Percentiles rank a stretch among this genome's conserved stretches.
Conservation (phyloP, 1,140 invertebrate species). For the Euura lappo region DNA sequence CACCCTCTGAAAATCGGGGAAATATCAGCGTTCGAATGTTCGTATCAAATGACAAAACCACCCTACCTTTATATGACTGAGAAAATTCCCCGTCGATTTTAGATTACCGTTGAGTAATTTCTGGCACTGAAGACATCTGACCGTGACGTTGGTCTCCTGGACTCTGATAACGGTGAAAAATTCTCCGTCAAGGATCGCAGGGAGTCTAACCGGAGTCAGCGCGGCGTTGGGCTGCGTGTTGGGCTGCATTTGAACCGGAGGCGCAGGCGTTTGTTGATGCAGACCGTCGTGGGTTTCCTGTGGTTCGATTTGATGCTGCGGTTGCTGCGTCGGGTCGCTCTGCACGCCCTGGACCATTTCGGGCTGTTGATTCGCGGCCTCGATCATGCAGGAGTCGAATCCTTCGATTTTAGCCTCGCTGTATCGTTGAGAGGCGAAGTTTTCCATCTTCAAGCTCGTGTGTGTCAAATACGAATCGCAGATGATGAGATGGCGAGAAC, state of each 20-base stretch:
- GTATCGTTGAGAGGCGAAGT: slow-evolving; percentile 46
- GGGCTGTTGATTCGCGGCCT: slow-evolving; percentile 37
- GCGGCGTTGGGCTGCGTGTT: slow-evolving; percentile 46
- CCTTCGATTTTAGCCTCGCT: slow-evolving; percentile 50
- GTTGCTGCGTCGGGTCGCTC: slow-evolving; percentile 34
- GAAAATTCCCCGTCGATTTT: slow-evolving; percentile 58
- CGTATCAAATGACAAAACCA: slow-evolving; percentile 7
- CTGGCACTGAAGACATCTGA: slow-evolving; percentile 53
- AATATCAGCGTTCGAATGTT: background rate
- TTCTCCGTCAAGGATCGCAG: slow-evolving; percentile 58
- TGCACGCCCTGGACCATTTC: slow-evolving; percentile 40
- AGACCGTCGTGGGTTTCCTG: background rate
- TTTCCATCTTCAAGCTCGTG: slow-evolving; percentile 43
- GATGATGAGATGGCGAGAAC: slow-evolving; percentile 1
- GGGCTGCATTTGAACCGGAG: slow-evolving; percentile 40
- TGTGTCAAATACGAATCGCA: background rate
- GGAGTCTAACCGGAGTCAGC: slow-evolving; percentile 53
- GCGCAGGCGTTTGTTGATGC: slow-evolving; percentile 28
- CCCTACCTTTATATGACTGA: slow-evolving; percentile 58
- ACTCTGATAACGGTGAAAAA: slow-evolving; percentile 55
- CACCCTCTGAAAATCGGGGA: slow-evolving; percentile 47
- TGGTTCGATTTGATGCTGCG: slow-evolving; percentile 21
- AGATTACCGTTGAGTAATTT: slow-evolving; percentile 57
- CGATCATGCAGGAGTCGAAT: slow-evolving; percentile 54
- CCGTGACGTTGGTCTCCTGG: slow-evolving; percentile 56